phyloP scores from a whole-genome alignment of 2,797 vertebrate genomes.

The Gambusia yucatana region DNA sequence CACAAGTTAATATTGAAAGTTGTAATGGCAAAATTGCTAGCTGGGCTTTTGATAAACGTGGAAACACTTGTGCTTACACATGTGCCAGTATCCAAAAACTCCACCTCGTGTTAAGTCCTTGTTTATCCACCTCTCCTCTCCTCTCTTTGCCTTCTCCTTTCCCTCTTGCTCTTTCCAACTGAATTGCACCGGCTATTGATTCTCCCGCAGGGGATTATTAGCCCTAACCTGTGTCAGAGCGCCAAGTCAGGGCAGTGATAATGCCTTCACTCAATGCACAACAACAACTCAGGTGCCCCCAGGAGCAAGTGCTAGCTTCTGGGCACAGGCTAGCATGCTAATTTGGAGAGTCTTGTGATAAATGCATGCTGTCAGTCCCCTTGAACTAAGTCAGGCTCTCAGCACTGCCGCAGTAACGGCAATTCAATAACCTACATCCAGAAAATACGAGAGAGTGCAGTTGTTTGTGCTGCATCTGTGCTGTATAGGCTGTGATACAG shows the following conservation, averaged over 20 bases:
- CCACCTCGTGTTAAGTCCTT: constrained; percentile 30
- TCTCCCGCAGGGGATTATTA: constrained; percentile 74
- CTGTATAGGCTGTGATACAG: background rate
- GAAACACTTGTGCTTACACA: constrained; percentile 4
- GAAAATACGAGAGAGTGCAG: constrained; percentile 39
- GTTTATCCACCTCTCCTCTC: constrained; percentile 26
- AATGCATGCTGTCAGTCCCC: constrained; percentile 66
- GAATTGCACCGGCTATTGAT: constrained; percentile 69
- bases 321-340: constrained; percentile 61
- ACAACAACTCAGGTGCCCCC: constrained; percentile 74
- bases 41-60: constrained; percentile 14
- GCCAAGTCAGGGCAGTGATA: constrained; percentile 70
- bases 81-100: constrained; percentile 7
- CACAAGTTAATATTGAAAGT: background rate
- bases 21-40: background rate
- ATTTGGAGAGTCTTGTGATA: constrained; percentile 70
- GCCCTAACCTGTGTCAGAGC: constrained; percentile 74
- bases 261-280: constrained; percentile 77
- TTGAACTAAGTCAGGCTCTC: constrained; percentile 61
- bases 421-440: constrained; percentile 61
- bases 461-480: constrained; percentile 38
- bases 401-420: constrained; percentile 44
- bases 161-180: constrained; percentile 28
- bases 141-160: constrained; percentile 37
- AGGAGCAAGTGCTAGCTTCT: constrained; percentile 53